phyloP scores from a whole-genome alignment of 2,888 invertebrate genomes.

The Caenorhabditis doughertyi region DNA sequence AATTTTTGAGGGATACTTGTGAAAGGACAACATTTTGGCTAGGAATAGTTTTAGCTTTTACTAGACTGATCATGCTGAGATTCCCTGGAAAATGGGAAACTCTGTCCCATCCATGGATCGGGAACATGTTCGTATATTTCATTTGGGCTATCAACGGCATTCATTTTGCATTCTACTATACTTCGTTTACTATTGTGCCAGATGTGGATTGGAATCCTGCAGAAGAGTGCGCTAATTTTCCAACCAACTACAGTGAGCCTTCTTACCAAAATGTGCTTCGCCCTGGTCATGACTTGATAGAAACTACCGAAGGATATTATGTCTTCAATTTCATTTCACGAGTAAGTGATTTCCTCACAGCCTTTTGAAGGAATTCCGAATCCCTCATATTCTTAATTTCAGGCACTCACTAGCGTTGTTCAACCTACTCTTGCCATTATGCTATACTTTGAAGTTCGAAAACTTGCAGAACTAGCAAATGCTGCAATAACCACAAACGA shows the following conservation, averaged over 20 bases:
- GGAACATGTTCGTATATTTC: not conserved
- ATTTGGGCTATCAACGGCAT: not conserved
- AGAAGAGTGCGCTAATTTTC: too few species aligned
- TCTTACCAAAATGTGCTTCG: too few species aligned
- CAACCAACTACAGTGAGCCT: not conserved
- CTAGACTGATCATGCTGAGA: not conserved
- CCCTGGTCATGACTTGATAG: not conserved
- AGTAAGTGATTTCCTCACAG: not conserved
- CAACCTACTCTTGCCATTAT: not conserved
- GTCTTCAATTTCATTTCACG: not conserved
- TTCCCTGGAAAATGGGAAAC: not conserved
- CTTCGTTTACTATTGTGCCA: too few species aligned
- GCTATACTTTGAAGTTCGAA: not conserved
- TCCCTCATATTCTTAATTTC: not conserved
- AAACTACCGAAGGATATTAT: not conserved
- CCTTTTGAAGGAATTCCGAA: not conserved
- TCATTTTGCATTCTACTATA: too few species aligned
- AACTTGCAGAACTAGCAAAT: constrained; percentile 1
- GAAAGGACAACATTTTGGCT: not conserved
- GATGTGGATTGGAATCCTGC: too few species aligned
- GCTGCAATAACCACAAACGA: not conserved
- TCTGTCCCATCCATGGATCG: not conserved
- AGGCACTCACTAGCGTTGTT: not conserved
- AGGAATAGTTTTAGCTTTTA: not conserved
- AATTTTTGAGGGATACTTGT: not conserved